phyloP scores from a whole-genome alignment of 1,140 invertebrate genomes.

The Monomorium pharaonis region DNA sequence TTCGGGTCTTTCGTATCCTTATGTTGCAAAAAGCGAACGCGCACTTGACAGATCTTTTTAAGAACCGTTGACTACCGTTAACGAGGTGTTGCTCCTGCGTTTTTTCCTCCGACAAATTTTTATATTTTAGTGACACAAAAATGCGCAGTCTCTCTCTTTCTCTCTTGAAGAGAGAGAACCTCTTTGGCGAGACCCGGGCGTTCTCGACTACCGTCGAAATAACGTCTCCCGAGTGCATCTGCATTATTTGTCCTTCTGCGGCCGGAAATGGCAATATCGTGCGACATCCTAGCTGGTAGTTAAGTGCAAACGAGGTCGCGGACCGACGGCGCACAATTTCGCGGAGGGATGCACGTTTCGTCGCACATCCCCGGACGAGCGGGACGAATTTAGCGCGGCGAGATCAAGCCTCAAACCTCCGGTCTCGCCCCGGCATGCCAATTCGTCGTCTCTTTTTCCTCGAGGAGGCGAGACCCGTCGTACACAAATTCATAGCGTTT shows the following conservation, averaged over 20 bases:
- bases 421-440: neutral
- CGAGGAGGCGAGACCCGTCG: neutral
- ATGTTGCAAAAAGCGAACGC: neutral
- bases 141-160: neutral
- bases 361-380: neutral
- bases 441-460: neutral
- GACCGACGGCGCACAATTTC: constrained; percentile 57
- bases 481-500: constrained; percentile 16
- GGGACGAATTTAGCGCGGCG: constrained; percentile 40
- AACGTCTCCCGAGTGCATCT: constrained; percentile 49
- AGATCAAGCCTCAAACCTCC: constrained; percentile 32
- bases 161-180: constrained; percentile 15
- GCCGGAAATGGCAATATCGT: constrained; percentile 63
- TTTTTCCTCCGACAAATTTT: constrained; percentile 22
- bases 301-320: constrained; percentile 65
- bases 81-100: constrained; percentile 8
- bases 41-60: neutral
- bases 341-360: constrained; percentile 44
- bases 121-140: constrained; percentile 28
- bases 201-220: constrained; percentile 40
- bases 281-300: constrained; percentile 62
- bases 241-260: constrained; percentile 67
- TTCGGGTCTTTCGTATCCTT: neutral
- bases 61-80: constrained; percentile 3
- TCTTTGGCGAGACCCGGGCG: neutral